Evolutionary conservation across 2,797 vertebrate species (phyloP).

Genomic region (Carcharodon carcharias): DNA sequence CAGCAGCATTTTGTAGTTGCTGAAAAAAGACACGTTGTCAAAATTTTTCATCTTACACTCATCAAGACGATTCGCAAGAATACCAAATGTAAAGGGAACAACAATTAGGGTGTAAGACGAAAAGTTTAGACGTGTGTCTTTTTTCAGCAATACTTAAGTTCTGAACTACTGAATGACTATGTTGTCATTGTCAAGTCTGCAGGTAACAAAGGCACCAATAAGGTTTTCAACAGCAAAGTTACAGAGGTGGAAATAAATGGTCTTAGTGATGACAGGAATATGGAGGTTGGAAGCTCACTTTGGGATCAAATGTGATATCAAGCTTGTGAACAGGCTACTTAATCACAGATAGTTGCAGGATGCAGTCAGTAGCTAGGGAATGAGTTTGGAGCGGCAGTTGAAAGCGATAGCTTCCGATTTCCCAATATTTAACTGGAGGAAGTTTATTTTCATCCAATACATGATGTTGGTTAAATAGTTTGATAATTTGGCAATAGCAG

Average conservation of each 20-base stretch:
- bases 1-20: neutral
- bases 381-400: neutral
- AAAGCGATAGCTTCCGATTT: neutral
- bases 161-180: too few species aligned
- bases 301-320: neutral
- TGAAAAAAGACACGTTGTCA: too few species aligned
- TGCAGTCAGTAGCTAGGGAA: neutral
- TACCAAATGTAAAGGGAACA: too few species aligned
- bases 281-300: neutral
- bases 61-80: too few species aligned
- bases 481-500: neutral
- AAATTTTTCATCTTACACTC: too few species aligned
- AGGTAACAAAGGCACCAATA: neutral
- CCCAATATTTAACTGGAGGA: neutral
- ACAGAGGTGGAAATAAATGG: too few species aligned
- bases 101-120: too few species aligned
- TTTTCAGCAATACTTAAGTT: too few species aligned
- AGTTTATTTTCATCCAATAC: neutral
- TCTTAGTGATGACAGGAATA: neutral
- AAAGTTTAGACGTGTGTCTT: too few species aligned
- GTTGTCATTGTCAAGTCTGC: neutral
- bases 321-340: neutral
- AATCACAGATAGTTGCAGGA: neutral
- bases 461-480: neutral
- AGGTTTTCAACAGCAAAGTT: neutral